A percentile compares a stretch with the other conserved stretches of the same genome.
phyloP scores from a whole-genome alignment of 2,113 vertebrate genomes.

The Barbus barbus region DNA sequence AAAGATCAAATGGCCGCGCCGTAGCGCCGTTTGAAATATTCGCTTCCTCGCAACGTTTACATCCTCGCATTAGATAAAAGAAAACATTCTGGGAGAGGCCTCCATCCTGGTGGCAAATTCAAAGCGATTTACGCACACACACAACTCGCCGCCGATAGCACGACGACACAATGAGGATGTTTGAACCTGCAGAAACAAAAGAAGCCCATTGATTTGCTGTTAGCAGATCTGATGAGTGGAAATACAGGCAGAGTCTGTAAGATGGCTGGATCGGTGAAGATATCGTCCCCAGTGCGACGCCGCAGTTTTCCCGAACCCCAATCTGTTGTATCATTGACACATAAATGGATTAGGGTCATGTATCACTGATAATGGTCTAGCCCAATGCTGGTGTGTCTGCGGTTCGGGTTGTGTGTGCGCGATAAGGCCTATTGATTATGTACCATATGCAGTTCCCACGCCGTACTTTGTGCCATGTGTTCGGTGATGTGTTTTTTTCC shows the following conservation, averaged over 20 bases:
- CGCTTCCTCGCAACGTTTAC: constrained; percentile 16
- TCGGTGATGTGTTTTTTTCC: constrained; percentile 31
- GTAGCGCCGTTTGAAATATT: constrained; percentile 16
- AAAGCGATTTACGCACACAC: constrained; percentile 20
- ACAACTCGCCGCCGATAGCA: constrained; percentile 32
- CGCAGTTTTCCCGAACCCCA: constrained; percentile 34
- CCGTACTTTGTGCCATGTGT: constrained; percentile 55
- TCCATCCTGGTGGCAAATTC: neutral
- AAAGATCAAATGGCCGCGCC: constrained; percentile 27
- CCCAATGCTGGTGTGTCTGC: constrained; percentile 53
- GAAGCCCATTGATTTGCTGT: constrained; percentile 58
- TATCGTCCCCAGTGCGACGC: constrained; percentile 48
- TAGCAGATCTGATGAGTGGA: constrained; percentile 43
- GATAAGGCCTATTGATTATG: constrained; percentile 73
- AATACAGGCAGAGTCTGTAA: constrained; percentile 43
- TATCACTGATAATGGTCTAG: constrained; percentile 62
- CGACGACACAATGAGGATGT: constrained; percentile 50
- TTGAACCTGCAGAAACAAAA: constrained; percentile 52
- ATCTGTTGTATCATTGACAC: constrained; percentile 63
- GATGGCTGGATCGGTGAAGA: constrained; percentile 53
- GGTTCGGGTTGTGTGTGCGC: constrained; percentile 51
- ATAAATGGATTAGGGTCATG: constrained; percentile 72
- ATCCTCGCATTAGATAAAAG: constrained; percentile 31
- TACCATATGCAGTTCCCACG: constrained; percentile 56
- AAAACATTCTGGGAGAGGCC: constrained; percentile 34